Evolutionary conservation across 2,888 invertebrate species (phyloP).

Genomic region (Hybos culiciformis): DNA sequence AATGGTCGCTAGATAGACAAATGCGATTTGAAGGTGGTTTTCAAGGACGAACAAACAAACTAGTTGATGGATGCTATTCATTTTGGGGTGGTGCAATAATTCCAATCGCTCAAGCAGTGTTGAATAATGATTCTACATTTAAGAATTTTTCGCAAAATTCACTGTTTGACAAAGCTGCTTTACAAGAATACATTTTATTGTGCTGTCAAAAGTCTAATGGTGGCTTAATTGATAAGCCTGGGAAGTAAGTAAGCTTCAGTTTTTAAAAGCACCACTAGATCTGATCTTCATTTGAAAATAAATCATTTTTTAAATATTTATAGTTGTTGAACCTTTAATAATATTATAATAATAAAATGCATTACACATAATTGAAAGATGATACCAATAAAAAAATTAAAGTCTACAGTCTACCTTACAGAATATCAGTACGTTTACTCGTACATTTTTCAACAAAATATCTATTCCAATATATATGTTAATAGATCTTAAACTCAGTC

Average conservation of each 20-base stretch:
- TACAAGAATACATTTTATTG: constrained; percentile 89
- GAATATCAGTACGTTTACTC: no score
- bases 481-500: no score
- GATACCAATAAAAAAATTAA: no score
- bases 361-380: no score
- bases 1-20: constrained; percentile 84
- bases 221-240: constrained; percentile 92
- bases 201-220: constrained; percentile 83
- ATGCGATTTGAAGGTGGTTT: constrained; percentile 95
- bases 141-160: constrained; percentile 22
- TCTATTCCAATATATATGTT: no score
- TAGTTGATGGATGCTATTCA: constrained; percentile 97
- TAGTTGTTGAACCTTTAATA: no score
- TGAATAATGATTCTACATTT: constrained; percentile 23
- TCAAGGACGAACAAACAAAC: constrained; percentile 92
- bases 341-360: no score
- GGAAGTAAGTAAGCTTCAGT: constrained; percentile 53
- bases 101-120: constrained; percentile 67
- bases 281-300: neutral
- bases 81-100: constrained; percentile 97
- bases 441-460: neutral
- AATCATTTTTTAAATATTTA: neutral
- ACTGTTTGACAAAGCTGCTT: constrained; percentile 68
- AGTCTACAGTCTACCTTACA: no score
- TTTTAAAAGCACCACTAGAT: neutral